Evolutionary conservation across 1,140 invertebrate genomes (phyloP), one percentile per base, ranked within the genome.

Genomic region (Neodiprion lecontei): DNA sequence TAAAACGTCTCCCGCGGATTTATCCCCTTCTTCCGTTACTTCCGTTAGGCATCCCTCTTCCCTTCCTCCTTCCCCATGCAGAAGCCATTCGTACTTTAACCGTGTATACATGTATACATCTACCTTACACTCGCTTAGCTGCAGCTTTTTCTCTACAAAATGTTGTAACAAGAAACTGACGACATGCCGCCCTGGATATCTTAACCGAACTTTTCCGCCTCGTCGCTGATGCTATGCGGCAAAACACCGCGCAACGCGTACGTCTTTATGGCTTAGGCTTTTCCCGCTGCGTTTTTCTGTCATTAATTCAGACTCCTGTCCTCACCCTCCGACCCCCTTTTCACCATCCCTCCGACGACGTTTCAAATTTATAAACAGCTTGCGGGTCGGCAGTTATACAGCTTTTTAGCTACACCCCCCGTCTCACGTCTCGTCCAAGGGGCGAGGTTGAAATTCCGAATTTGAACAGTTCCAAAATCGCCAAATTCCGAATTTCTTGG

Each of bases 1-100:
- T 71, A 71, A 61, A 71, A 71, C 70, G 70, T 71, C 70, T 14
- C 40, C 14, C 23, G 7, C 11, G 48, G 48, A 47, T 71, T 71
- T 50, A 71, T 71, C 48, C 48, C 12, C 70, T 49, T 71, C 70
- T 17, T 17, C 48, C 48, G 12, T 71, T 23, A 10, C 47, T 71
- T 48, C 70, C 48, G 12, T 23, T 21, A 4, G 68, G 11, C 70
- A 14, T 48, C 70, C 28, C 23, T 69, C 70, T 17, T 71, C 40
- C 23, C 48, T 28, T 17, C 70, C 70, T 5, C 48, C 70, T 71
- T 40, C 70, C 47, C 1, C 40, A 23, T 40, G 28, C 28, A 40
- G 28, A 40, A 40, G 28, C 28, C 28, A 40, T 40, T 40, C 28
- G 28, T 40, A 40, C 28, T 40, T 40, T 40, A 40, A 40, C 28